phyloP scores from a whole-genome alignment of 1,140 invertebrate genomes.

The Trichonephila clavipes region DNA sequence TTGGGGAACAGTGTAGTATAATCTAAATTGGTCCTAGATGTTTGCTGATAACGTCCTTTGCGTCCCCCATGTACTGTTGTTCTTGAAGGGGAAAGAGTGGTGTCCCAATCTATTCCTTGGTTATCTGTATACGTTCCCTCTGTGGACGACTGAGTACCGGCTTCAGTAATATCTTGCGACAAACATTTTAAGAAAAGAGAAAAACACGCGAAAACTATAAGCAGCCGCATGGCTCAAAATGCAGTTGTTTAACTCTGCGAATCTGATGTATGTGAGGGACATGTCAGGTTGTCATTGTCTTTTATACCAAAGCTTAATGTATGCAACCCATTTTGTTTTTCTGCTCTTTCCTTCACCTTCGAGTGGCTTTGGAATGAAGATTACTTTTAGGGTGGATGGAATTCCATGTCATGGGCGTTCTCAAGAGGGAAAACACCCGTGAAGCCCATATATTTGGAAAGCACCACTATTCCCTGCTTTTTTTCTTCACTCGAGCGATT shows the following conservation, averaged over 20 bases:
- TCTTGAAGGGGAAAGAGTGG: background rate
- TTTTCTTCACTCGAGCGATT: conserved; percentile 33
- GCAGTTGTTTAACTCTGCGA: background rate
- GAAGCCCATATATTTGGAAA: conserved; percentile 12
- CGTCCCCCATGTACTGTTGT: background rate
- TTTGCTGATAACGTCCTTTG: background rate
- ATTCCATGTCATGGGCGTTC: conserved; percentile 72
- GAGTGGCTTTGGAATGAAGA: conserved; percentile 29
- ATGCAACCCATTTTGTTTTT: conserved; percentile 55
- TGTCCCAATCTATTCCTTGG: conserved; percentile 4
- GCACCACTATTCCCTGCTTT: background rate
- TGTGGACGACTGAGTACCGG: background rate
- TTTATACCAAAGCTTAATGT: conserved; percentile 45
- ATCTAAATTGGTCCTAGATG: background rate
- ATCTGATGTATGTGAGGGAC: conserved; percentile 32
- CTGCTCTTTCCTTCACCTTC: conserved; percentile 63
- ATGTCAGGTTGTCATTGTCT: background rate
- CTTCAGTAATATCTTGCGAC: background rate
- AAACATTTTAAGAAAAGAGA: background rate
- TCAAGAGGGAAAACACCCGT: conserved; percentile 54
- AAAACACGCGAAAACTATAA: background rate
- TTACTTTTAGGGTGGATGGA: conserved; percentile 55
- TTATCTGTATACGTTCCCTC: background rate
- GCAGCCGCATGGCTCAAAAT: background rate
- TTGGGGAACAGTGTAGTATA: conserved; percentile 5